These are phyloP conservation scores for Diaperis boleti DNA, from an alignment of 2,888 invertebrate genomes.

Conservation along the genomic window DNA sequence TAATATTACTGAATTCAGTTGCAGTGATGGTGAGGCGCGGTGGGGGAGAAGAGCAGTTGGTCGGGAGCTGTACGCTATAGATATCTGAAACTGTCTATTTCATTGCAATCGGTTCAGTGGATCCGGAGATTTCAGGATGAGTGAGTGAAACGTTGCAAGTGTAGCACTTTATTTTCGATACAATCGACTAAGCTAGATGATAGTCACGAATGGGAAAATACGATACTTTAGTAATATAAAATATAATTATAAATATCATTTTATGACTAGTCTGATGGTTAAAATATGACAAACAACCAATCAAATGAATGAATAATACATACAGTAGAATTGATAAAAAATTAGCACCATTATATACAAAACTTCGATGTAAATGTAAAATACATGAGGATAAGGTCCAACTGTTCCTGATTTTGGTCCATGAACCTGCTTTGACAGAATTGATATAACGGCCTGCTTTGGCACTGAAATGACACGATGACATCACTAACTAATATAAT, in stretches of 20 bases:
- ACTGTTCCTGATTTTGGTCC: constrained; percentile 47
- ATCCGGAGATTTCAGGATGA: too few relatives aligned
- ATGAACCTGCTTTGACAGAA: constrained; percentile 36
- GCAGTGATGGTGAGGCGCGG: too few relatives aligned
- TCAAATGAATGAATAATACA: constrained; percentile 39
- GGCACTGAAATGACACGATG: constrained; percentile 45
- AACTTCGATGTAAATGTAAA: constrained; percentile 51
- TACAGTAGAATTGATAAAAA: constrained; percentile 43
- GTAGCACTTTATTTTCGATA: constrained; percentile 24
- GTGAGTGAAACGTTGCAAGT: neutral
- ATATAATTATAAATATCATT: constrained; percentile 49
- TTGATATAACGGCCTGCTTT: constrained; percentile 27
- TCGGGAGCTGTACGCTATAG: too few relatives aligned
- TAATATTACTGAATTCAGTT: too few relatives aligned
- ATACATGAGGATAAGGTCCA: constrained; percentile 37
- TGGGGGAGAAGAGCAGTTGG: too few relatives aligned
- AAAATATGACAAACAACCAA: constrained; percentile 45
- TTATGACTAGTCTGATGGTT: constrained; percentile 51
- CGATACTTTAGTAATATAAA: constrained; percentile 43
- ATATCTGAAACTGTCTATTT: too few relatives aligned
- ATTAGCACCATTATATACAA: constrained; percentile 56
- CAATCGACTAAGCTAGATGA: constrained; percentile 42
- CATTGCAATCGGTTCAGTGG: too few relatives aligned
- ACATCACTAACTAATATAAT: constrained; percentile 38
- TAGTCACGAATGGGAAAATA: constrained; percentile 45